Conservation (phyloP, 2,888 invertebrate genomes). For the Cerceris rybyensis region DNA sequence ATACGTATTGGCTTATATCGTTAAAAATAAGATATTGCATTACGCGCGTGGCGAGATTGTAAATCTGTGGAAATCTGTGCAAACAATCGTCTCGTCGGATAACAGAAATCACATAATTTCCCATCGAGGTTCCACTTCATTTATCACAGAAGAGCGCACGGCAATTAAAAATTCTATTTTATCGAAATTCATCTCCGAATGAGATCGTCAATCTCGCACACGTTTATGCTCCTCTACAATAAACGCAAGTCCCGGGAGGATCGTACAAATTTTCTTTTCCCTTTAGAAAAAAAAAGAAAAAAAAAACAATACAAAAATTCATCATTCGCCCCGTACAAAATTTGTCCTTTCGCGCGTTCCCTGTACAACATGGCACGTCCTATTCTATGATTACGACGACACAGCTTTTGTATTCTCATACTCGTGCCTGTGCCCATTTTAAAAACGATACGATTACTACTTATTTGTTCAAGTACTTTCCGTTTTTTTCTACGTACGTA, state of each 20-base stretch:
- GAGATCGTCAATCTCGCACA: conserved; percentile 45
- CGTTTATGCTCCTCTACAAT: conserved; percentile 28
- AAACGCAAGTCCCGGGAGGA: conserved; percentile 33
- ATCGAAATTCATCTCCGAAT: conserved; percentile 14
- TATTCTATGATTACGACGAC: conserved; percentile 72
- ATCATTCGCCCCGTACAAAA: conserved; percentile 33
- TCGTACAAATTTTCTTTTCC: conserved; percentile 10
- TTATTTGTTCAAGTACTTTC: conserved; percentile 73
- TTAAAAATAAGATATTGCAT: conserved; percentile 47
- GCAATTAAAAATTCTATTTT: conserved; percentile 14
- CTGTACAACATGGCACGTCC: conserved; percentile 81
- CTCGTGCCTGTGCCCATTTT: conserved; percentile 23
- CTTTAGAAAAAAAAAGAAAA: background rate
- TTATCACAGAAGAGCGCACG: conserved; percentile 45
- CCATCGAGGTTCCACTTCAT: conserved; percentile 10
- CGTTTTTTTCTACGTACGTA: conserved; percentile 63
- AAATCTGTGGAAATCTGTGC: conserved; percentile 31
- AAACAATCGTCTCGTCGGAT: conserved; percentile 1
- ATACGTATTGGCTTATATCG: conserved; percentile 67
- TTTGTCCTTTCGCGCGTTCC: conserved; percentile 36
- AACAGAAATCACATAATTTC: conserved; percentile 16
- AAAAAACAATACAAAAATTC: conserved; percentile 24
- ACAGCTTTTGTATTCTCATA: conserved; percentile 31
- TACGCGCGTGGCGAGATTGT: conserved; percentile 45
- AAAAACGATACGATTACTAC: conserved; percentile 47